Evolutionary conservation across 1,140 invertebrate species (phyloP).

Genomic region (Diabrotica undecimpunctata): DNA sequence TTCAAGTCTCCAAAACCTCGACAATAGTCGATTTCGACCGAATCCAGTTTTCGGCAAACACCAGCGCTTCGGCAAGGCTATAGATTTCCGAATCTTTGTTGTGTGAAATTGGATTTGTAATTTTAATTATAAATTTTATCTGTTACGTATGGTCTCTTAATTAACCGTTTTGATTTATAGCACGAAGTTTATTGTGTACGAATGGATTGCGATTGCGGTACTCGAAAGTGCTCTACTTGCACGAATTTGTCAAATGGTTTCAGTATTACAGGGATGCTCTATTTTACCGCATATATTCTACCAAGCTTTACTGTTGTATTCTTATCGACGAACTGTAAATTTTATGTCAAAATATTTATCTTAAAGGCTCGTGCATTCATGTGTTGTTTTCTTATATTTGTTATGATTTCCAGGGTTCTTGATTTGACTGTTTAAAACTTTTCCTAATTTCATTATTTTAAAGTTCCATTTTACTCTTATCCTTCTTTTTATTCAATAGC

Average conservation of each 20-base stretch:
- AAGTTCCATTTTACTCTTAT: no score
- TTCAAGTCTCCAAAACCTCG: neutral
- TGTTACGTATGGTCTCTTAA: constrained; percentile 32
- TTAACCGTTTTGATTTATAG: constrained; percentile 29
- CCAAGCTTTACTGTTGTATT: no score
- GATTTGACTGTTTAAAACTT: no score
- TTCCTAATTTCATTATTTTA: no score
- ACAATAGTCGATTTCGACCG: neutral
- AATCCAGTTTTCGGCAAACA: neutral
- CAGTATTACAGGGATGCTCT: neutral
- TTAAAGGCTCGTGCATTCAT: no score
- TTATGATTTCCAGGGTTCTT: no score
- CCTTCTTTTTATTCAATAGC: no score
- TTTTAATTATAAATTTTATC: constrained; percentile 45
- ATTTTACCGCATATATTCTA: no score
- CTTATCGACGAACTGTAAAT: no score
- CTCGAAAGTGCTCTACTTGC: constrained; percentile 12
- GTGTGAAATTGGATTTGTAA: constrained; percentile 47
- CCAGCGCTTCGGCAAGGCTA: constrained; percentile 18
- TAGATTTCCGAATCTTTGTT: constrained; percentile 44
- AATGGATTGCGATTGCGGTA: constrained; percentile 1
- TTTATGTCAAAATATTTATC: no score
- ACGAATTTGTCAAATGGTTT: constrained; percentile 7
- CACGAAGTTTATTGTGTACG: constrained; percentile 14
- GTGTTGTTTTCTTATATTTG: no score